Conservation (phyloP, 2,113 vertebrate species). For the Monarcha castaneiventris region DNA sequence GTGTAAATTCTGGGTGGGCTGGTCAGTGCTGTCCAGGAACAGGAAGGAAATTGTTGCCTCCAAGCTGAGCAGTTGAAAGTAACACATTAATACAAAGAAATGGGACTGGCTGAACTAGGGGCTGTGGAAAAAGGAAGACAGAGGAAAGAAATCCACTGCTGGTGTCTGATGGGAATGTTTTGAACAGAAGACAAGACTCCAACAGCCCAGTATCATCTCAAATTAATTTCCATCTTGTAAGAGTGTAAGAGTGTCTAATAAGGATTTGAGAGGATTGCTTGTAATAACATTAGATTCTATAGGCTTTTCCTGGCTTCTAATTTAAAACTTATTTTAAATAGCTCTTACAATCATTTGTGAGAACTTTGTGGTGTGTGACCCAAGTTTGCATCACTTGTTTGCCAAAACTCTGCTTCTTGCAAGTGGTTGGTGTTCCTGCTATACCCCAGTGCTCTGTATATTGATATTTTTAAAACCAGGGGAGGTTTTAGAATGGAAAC, state of each 20-base stretch:
- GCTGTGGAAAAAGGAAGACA: neutral
- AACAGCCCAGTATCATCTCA: neutral
- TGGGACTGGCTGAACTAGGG: neutral
- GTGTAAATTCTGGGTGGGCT: neutral
- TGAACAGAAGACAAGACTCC: neutral
- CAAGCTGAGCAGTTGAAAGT: neutral
- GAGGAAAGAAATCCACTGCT: neutral
- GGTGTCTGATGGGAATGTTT: neutral
- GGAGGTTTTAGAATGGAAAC: neutral
- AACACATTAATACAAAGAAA: neutral
- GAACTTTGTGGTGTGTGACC: neutral
- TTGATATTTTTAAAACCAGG: neutral
- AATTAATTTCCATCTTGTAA: neutral
- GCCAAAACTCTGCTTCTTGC: neutral
- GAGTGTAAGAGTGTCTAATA: neutral
- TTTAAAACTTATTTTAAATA: neutral
- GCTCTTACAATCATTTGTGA: neutral
- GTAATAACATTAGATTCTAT: neutral
- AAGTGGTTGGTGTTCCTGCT: neutral
- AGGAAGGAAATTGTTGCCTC: neutral
- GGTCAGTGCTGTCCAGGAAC: neutral
- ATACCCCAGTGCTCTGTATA: neutral
- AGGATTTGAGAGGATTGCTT: neutral
- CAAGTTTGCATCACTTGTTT: neutral
- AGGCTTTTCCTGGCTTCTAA: neutral